Percentiles rank a stretch among this genome's conserved stretches.
Conservation (phyloP, 2,797 vertebrate species). For the Rhadinocentrus ornatus region DNA sequence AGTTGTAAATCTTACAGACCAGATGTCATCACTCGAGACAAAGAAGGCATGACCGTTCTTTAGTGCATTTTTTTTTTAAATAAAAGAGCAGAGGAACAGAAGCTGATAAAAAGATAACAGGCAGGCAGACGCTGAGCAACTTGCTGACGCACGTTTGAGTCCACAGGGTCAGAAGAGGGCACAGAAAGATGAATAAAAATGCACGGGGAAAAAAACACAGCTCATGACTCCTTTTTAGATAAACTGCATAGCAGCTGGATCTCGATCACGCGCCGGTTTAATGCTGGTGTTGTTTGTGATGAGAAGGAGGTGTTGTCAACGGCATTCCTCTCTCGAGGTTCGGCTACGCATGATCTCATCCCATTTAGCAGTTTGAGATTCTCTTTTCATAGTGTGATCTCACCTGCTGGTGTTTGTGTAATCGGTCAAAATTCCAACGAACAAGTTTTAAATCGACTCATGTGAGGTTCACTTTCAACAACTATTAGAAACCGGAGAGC, state of each 20-base stretch:
- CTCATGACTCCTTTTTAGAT: constrained; percentile 46
- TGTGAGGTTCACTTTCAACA: neutral
- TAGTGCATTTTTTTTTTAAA: neutral
- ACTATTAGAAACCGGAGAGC: neutral
- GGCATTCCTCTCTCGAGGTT: constrained; percentile 7
- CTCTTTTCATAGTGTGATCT: constrained; percentile 37
- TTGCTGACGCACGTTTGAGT: constrained; percentile 66
- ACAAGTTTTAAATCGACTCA: neutral
- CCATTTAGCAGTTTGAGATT: constrained; percentile 21
- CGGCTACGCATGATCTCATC: constrained; percentile 11
- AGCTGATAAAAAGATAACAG: constrained; percentile 40
- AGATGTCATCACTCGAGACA: neutral
- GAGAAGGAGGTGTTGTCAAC: constrained; percentile 22
- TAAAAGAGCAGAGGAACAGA: constrained; percentile 8
- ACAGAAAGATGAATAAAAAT: constrained; percentile 52
- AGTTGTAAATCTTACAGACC: constrained; percentile 29
- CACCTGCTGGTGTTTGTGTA: constrained; percentile 24
- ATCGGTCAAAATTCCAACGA: constrained; percentile 1
- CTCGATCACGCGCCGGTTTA: constrained; percentile 14
- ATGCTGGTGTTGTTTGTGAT: constrained; percentile 33
- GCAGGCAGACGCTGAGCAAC: constrained; percentile 54
- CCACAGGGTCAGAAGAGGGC: constrained; percentile 60
- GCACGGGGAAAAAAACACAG: constrained; percentile 42
- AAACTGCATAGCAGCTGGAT: constrained; percentile 36
- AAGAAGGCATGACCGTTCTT: constrained; percentile 11